These are phyloP conservation scores for Urocynchramus pylzowi DNA, from an alignment of 2,113 vertebrate genomes.

Conservation along the genomic window DNA sequence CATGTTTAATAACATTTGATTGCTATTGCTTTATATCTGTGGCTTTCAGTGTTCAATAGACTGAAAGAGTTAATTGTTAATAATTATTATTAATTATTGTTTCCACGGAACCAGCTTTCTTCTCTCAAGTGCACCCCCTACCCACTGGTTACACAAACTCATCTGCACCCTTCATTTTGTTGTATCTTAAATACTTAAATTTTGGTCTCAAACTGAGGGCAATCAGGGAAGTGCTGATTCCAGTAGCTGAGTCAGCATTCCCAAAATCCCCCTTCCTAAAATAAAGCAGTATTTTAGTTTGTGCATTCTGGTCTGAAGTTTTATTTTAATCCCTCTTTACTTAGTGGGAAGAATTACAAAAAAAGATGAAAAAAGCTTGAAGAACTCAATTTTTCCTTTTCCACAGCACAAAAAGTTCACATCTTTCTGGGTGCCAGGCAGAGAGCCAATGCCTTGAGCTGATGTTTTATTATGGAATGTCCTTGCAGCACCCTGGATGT, in stretches of 20 bases:
- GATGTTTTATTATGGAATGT: background rate
- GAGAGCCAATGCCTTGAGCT: background rate
- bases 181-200: conserved; percentile 10
- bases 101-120: background rate
- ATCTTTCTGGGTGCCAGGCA: background rate
- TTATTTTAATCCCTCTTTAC: conserved; percentile 52
- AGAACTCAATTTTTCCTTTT: background rate
- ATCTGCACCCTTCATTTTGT: background rate
- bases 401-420: background rate
- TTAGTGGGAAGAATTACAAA: conserved; percentile 53
- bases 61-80: conserved; percentile 14
- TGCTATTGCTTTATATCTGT: background rate
- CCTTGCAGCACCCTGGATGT: background rate
- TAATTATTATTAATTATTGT: background rate
- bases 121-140: background rate
- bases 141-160: background rate
- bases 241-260: conserved; percentile 59
- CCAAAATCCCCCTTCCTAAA: conserved; percentile 65
- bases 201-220: background rate
- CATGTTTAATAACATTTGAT: conserved; percentile 47
- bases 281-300: conserved; percentile 67
- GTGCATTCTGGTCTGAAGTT: conserved; percentile 33
- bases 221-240: background rate
- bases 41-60: background rate
- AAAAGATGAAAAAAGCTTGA: conserved; percentile 1